phyloP scores from a whole-genome alignment of 2,113 vertebrate genomes.

The Aviceda subcristata region DNA sequence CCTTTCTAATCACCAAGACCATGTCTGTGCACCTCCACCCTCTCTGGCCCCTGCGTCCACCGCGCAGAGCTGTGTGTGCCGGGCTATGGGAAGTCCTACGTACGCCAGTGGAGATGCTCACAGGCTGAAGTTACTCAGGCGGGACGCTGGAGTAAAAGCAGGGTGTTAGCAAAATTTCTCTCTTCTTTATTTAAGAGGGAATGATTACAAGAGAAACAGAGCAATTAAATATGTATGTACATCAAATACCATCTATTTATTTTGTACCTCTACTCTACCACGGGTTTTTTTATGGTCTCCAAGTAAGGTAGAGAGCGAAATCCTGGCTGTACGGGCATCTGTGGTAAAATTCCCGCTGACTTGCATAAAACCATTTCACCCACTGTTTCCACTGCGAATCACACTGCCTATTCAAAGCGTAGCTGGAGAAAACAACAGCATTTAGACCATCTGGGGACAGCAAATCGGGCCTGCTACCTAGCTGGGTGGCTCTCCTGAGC shows the following conservation, averaged over 20 bases:
- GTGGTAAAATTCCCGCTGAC: not conserved
- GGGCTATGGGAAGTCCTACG: not conserved
- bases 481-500: not conserved
- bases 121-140: not conserved
- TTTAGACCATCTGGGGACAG: conserved; percentile 7
- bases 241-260: rapidly evolving
- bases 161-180: not conserved
- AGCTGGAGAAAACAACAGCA: not conserved
- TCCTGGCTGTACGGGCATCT: not conserved
- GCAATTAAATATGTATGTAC: rapidly evolving
- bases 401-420: not conserved
- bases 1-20: not conserved
- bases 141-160: not conserved
- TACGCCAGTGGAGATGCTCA: rapidly evolving
- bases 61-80: rapidly evolving
- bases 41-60: not conserved
- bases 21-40: not conserved
- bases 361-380: not conserved
- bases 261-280: rapidly evolving
- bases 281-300: not conserved
- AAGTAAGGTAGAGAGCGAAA: not conserved
- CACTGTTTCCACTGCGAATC: not conserved
- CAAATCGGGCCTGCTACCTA: not conserved
- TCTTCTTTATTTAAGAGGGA: not conserved
- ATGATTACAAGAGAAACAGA: not conserved